Conservation (phyloP, 2,797 vertebrate genomes). For the Danionella dracula region DNA sequence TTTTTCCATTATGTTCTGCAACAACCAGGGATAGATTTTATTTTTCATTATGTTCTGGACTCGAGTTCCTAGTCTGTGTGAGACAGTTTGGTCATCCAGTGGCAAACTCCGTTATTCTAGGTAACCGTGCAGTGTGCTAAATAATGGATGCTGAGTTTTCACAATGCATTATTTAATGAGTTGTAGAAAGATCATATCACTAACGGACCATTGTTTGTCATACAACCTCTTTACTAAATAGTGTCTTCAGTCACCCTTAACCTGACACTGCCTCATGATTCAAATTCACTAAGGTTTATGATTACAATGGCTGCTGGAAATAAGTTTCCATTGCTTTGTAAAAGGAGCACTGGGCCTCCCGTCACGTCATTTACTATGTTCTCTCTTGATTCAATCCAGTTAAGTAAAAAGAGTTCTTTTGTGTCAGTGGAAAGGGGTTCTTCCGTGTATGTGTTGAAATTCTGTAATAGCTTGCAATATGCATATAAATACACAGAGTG, state of each 20-base stretch:
- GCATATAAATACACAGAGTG: constrained; percentile 30
- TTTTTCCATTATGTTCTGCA: too few relatives aligned
- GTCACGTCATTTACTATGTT: constrained; percentile 2
- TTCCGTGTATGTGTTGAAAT: constrained; percentile 52
- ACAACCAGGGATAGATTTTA: too few relatives aligned
- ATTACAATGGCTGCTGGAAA: constrained; percentile 56
- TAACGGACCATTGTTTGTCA: constrained; percentile 52
- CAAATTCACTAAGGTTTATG: constrained; percentile 59
- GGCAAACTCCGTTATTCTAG: constrained; percentile 28
- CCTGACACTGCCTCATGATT: constrained; percentile 65
- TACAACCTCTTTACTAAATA: constrained; percentile 71
- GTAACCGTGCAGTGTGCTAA: constrained; percentile 48
- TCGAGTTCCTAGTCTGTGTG: constrained; percentile 22
- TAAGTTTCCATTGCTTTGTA: constrained; percentile 64
- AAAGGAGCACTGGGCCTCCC: constrained; percentile 33
- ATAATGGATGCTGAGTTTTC: constrained; percentile 67
- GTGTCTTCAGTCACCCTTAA: constrained; percentile 66
- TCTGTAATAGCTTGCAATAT: constrained; percentile 43
- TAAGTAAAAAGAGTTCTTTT: constrained; percentile 58
- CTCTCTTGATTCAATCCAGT: constrained; percentile 24
- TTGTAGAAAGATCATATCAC: constrained; percentile 72
- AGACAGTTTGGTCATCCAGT: constrained; percentile 31
- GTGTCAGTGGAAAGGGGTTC: constrained; percentile 44
- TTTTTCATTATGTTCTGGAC: constrained; percentile 41
- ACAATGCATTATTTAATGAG: constrained; percentile 69